Evolutionary conservation across 1,140 invertebrate species (phyloP).

Genomic region (Drosophila pandora): DNA sequence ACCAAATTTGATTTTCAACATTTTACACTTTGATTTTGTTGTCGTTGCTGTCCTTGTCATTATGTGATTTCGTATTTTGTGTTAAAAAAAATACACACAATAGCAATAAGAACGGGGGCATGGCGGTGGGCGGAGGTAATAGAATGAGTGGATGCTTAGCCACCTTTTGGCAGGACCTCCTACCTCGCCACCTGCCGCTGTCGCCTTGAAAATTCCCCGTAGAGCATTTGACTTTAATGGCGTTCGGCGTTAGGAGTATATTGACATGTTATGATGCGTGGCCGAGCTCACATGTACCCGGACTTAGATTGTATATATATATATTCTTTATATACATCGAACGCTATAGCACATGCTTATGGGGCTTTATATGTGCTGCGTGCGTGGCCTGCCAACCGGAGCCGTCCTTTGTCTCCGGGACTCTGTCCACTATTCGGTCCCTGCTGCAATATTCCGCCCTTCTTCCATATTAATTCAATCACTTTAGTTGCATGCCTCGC

Average conservation of each 20-base stretch:
- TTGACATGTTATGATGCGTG: slow-evolving; percentile 81
- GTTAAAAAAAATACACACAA: slow-evolving; percentile 35
- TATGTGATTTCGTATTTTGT: slow-evolving; percentile 57
- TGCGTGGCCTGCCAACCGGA: slow-evolving; percentile 53
- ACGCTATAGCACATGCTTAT: slow-evolving; percentile 13
- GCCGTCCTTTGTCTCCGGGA: slow-evolving; percentile 32
- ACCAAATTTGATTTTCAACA: slow-evolving; percentile 76
- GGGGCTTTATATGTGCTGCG: slow-evolving; percentile 46
- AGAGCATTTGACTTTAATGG: slow-evolving; percentile 79
- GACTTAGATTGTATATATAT: background rate
- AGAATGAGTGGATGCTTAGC: slow-evolving; percentile 20
- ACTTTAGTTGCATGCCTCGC: slow-evolving; percentile 54
- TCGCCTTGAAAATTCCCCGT: slow-evolving; percentile 70
- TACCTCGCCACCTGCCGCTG: slow-evolving; percentile 2
- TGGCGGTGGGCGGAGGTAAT: background rate
- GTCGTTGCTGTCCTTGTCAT: slow-evolving; percentile 46
- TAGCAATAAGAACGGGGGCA: slow-evolving; percentile 5
- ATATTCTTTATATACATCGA: background rate
- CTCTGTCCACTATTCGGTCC: background rate
- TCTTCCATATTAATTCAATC: slow-evolving; percentile 69
- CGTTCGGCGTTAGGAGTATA: slow-evolving; percentile 61
- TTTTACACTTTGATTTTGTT: slow-evolving; percentile 60
- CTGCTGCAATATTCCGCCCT: slow-evolving; percentile 30
- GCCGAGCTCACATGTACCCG: slow-evolving; percentile 41
- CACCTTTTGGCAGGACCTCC: slow-evolving; percentile 38